A percentile compares a stretch with the other conserved stretches of the same genome.
Evolutionary conservation across 2,797 vertebrate species (phyloP).

Genomic region (Atherinosoma microstoma): DNA sequence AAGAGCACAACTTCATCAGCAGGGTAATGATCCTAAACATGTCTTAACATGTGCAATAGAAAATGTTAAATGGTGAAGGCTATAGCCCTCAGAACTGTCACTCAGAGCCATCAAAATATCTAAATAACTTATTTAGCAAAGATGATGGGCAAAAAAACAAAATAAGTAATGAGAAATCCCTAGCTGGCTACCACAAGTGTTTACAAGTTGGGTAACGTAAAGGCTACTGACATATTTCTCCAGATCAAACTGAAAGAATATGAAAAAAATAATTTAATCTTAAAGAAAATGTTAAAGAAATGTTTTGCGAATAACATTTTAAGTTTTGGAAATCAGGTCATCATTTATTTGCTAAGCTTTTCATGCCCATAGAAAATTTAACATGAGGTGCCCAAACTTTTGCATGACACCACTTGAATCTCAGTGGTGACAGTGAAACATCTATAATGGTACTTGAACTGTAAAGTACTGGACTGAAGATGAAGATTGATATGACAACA

Average conservation of each 20-base stretch:
- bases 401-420: background rate
- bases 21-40: no score
- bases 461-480: background rate
- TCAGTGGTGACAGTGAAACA: background rate
- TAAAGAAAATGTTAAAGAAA: background rate
- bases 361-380: background rate
- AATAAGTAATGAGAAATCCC: background rate
- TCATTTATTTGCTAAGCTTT: background rate
- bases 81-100: no score
- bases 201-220: background rate
- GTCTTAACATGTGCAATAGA: no score
- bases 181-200: background rate
- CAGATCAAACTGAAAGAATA: background rate
- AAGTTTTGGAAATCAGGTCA: background rate
- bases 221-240: background rate
- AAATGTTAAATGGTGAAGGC: no score
- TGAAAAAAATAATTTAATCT: background rate
- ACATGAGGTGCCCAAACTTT: background rate
- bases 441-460: background rate
- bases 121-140: no score
- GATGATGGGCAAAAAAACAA: background rate
- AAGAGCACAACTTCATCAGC: no score
- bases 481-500: slow-evolving; percentile 15
- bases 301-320: background rate
- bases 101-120: no score